Percentiles rank a stretch among this genome's conserved stretches.
These are phyloP conservation scores for Steatocranus sp. DNA, from an alignment of 2,797 vertebrate species.

Conservation along the genomic window DNA sequence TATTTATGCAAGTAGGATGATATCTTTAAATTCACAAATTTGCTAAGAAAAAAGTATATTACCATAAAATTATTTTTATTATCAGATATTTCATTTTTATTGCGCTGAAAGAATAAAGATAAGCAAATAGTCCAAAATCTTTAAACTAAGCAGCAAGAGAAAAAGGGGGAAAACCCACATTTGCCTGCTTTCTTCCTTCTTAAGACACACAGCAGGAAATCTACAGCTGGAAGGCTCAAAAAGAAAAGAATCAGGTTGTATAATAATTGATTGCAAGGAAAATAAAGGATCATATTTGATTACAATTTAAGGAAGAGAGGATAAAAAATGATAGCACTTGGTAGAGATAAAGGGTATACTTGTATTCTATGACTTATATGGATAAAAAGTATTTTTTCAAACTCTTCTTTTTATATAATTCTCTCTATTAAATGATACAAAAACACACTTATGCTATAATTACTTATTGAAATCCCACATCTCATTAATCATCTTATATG, in stretches of 20 bases:
- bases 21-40: neutral
- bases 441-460: neutral
- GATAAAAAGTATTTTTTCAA: neutral
- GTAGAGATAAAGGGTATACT: neutral
- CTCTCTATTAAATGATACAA: neutral
- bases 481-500: neutral
- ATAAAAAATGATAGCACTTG: neutral
- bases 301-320: neutral
- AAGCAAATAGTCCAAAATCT: neutral
- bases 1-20: neutral
- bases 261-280: neutral
- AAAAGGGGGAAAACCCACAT: neutral
- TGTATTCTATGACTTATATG: neutral
- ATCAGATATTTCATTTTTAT: neutral
- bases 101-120: neutral
- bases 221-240: neutral
- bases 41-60: neutral
- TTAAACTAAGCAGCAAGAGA: neutral
- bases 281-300: neutral
- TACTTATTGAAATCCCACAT: neutral
- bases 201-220: neutral
- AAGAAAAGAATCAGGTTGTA: fast-evolving
- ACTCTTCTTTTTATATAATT: neutral
- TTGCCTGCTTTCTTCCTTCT: neutral
- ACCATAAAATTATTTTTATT: neutral